These are phyloP conservation scores for Strigamia transsilvanica DNA, from an alignment of 2,888 invertebrate genomes.

Conservation along the genomic window DNA sequence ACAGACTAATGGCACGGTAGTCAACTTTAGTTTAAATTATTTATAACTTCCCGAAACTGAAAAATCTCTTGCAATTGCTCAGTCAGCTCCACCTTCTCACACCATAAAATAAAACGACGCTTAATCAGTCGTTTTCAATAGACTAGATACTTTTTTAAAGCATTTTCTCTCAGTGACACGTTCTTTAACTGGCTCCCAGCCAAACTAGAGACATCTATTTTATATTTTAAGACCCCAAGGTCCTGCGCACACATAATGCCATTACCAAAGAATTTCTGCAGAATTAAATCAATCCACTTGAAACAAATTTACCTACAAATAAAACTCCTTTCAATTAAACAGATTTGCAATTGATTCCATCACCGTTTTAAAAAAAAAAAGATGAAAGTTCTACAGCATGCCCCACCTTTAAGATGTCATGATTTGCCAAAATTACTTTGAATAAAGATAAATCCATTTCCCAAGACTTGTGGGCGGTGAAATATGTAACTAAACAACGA, in stretches of 20 bases:
- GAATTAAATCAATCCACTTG: conserved; percentile 26
- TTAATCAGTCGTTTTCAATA: conserved; percentile 45
- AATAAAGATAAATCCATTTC: not conserved
- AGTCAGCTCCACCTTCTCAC: conserved; percentile 32
- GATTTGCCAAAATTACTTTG: not conserved
- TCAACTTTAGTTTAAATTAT: not conserved
- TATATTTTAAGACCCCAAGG: conserved; percentile 48
- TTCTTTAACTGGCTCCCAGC: conserved; percentile 33
- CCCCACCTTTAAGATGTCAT: not conserved
- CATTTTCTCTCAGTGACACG: conserved; percentile 41
- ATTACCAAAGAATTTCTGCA: conserved; percentile 28
- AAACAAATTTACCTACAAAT: not conserved
- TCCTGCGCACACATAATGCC: conserved; percentile 24
- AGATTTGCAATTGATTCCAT: not conserved
- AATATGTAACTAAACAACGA: not conserved
- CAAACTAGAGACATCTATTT: conserved; percentile 42
- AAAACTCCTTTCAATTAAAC: not conserved
- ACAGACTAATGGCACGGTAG: not conserved
- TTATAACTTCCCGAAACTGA: not conserved
- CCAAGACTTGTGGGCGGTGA: not conserved
- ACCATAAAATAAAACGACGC: conserved; percentile 32
- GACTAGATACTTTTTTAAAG: conserved; percentile 24
- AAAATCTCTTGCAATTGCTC: conserved; percentile 30
- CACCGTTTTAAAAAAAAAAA: not conserved
- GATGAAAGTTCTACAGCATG: not conserved